Conservation (phyloP, 2,888 invertebrate species). For the Dasysyrphus albostriatus region DNA sequence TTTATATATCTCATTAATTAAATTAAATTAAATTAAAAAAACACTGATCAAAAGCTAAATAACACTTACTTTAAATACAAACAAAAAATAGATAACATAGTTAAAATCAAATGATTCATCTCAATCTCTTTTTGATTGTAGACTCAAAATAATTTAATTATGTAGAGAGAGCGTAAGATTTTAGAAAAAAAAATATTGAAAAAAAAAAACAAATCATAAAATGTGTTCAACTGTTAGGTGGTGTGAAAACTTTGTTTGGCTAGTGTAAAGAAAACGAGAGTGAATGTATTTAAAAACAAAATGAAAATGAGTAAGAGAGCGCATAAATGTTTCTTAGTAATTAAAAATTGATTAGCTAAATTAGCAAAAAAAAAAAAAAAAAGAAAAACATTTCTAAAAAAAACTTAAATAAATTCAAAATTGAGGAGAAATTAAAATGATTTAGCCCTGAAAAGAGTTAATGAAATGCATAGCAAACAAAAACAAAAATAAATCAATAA, state of each 20-base stretch:
- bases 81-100: slow-evolving; percentile 66
- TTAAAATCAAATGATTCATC: slow-evolving; percentile 45
- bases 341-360: slow-evolving; percentile 67
- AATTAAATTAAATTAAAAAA: slow-evolving; percentile 27
- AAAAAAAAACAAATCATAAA: slow-evolving; percentile 59
- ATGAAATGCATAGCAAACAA: slow-evolving; percentile 71
- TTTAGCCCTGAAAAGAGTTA: slow-evolving; percentile 60
- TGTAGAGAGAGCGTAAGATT: slow-evolving; percentile 32
- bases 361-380: slow-evolving; percentile 41
- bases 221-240: slow-evolving; percentile 72
- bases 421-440: slow-evolving; percentile 49
- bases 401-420: slow-evolving; percentile 46
- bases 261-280: slow-evolving; percentile 59
- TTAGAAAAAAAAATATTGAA: slow-evolving; percentile 28
- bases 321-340: slow-evolving; percentile 58
- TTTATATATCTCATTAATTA: slow-evolving; percentile 61
- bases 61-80: slow-evolving; percentile 25
- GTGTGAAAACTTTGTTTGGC: slow-evolving; percentile 63
- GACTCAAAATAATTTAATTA: slow-evolving; percentile 39
- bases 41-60: slow-evolving; percentile 45
- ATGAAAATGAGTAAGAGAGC: slow-evolving; percentile 43
- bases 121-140: slow-evolving; percentile 72
- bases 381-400: slow-evolving; percentile 24
- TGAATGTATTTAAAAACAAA: slow-evolving; percentile 63
- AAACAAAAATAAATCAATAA: slow-evolving; percentile 46